Conservation (phyloP, 2,888 invertebrate genomes). For the Ennomos fuscantarius region DNA sequence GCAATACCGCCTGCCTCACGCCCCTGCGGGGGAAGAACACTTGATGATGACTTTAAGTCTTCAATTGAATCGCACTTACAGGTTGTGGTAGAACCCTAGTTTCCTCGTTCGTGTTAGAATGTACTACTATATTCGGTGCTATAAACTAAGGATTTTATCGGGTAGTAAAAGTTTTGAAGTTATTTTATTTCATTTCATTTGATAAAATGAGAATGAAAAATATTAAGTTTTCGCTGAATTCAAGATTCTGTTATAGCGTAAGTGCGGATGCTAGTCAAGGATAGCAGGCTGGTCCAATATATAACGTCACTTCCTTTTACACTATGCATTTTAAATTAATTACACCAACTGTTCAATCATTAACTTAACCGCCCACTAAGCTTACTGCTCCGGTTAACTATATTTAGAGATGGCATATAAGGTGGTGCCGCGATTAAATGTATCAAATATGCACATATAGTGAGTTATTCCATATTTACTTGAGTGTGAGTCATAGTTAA, state of each 20-base stretch:
- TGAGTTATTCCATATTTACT: slow-evolving; percentile 27
- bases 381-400: slow-evolving; percentile 53
- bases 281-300: background rate
- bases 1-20: too few species aligned
- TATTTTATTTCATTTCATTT: too few species aligned
- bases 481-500: slow-evolving; percentile 29
- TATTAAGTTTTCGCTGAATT: background rate
- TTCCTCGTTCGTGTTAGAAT: too few species aligned
- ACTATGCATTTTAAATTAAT: slow-evolving; percentile 17
- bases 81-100: too few species aligned
- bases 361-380: slow-evolving; percentile 45
- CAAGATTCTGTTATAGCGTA: too few species aligned
- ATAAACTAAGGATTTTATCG: too few species aligned
- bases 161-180: too few species aligned
- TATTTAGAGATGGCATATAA: slow-evolving; percentile 49
- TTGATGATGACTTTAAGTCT: too few species aligned
- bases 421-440: slow-evolving; percentile 37
- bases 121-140: too few species aligned
- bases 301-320: slow-evolving; percentile 16
- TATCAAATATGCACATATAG: slow-evolving; percentile 31
- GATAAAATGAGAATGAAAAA: background rate
- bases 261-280: too few species aligned
- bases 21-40: too few species aligned
- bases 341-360: slow-evolving; percentile 38
- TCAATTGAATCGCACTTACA: too few species aligned